phyloP scores from a whole-genome alignment of 1,140 invertebrate genomes.

The Zaprionus ornatus region DNA sequence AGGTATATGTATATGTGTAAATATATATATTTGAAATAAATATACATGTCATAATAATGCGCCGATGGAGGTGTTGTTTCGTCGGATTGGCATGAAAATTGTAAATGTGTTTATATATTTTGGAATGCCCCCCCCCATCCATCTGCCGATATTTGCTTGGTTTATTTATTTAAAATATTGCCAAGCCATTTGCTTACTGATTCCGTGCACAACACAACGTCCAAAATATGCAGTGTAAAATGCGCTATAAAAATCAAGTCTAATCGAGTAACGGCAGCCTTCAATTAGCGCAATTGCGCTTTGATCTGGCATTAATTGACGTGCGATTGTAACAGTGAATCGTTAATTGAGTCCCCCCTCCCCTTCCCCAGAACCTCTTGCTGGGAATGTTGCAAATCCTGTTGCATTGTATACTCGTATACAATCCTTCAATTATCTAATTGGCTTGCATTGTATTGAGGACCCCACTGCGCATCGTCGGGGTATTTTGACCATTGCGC shows the following conservation, averaged over 20 bases:
- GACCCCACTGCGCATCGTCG: constrained; percentile 41
- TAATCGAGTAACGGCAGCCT: constrained; percentile 1
- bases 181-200: constrained; percentile 18
- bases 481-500: constrained; percentile 44
- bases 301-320: constrained; percentile 11
- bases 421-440: constrained; percentile 66
- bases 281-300: constrained; percentile 13
- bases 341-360: constrained; percentile 11
- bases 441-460: constrained; percentile 53
- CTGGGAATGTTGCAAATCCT: neutral
- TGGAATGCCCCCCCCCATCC: neutral
- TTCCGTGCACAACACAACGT: neutral
- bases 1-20: neutral
- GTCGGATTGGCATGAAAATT: neutral
- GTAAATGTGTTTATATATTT: constrained; percentile 32
- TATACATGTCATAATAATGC: neutral
- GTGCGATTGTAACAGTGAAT: constrained; percentile 11
- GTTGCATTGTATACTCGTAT: constrained; percentile 4
- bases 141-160: neutral
- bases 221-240: constrained; percentile 8
- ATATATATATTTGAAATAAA: neutral
- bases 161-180: constrained; percentile 32
- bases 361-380: too few species aligned
- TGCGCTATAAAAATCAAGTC: constrained; percentile 21
- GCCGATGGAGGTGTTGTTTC: neutral